Percentiles rank a stretch among this genome's conserved stretches.
These are phyloP conservation scores for Luscinia luscinia DNA, from an alignment of 2,797 vertebrate species.

Conservation along the genomic window DNA sequence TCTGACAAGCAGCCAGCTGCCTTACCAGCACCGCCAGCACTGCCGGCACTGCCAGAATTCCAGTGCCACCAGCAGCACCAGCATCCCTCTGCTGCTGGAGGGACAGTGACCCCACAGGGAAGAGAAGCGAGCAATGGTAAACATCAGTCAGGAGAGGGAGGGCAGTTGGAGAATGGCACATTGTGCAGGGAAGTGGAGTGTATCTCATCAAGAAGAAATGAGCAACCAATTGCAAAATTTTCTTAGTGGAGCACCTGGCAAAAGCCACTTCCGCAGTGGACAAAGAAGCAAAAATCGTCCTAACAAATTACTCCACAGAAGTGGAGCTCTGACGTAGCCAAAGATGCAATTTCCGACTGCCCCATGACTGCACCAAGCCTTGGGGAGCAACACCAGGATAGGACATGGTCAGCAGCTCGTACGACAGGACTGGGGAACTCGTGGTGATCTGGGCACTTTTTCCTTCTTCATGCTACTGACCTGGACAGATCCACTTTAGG, in stretches of 20 bases:
- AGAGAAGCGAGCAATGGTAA: fast-evolving
- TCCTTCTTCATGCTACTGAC: not conserved
- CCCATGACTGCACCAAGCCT: fast-evolving
- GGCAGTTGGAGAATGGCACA: fast-evolving
- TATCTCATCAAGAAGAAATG: not conserved
- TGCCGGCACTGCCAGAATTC: too few species aligned
- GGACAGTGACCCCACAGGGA: fast-evolving
- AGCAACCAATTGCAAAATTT: not conserved
- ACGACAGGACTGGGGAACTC: fast-evolving
- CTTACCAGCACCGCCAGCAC: too few species aligned
- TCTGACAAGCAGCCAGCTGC: not conserved
- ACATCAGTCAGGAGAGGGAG: not conserved
- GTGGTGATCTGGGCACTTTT: not conserved
- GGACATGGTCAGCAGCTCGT: fast-evolving
- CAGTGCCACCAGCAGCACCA: too few species aligned
- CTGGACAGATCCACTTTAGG: fast-evolving
- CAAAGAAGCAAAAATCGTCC: not conserved
- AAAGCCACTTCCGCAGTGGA: not conserved
- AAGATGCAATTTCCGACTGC: not conserved
- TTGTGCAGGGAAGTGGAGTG: fast-evolving
- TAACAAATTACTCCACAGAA: not conserved
- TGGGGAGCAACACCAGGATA: not conserved
- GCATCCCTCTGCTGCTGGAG: not conserved
- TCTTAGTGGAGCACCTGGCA: not conserved
- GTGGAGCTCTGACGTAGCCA: not conserved